Conservation (phyloP, 2,888 invertebrate genomes). For the Syritta pipiens region DNA sequence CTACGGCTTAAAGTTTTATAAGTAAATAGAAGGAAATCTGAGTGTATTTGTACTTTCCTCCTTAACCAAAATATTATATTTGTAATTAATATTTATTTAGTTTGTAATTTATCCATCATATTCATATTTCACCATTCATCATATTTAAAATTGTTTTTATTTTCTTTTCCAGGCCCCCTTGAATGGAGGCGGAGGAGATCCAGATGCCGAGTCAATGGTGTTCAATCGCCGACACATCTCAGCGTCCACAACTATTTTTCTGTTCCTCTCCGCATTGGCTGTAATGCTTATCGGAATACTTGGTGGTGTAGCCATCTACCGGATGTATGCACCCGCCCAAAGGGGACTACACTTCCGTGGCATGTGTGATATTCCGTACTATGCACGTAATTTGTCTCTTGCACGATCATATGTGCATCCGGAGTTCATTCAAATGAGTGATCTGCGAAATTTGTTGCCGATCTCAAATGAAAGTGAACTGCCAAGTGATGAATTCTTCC, state of each 20-base stretch:
- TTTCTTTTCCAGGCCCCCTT: slow-evolving; percentile 74
- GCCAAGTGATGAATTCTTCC: slow-evolving; percentile 81
- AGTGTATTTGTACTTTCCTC: too few relatives aligned
- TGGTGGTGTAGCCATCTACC: slow-evolving; percentile 88
- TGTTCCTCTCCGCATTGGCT: slow-evolving; percentile 85
- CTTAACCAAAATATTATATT: too few relatives aligned
- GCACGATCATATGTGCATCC: slow-evolving; percentile 75
- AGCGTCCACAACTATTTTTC: slow-evolving; percentile 83
- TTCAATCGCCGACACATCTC: slow-evolving; percentile 80
- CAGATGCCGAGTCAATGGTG: slow-evolving; percentile 79
- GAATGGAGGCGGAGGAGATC: slow-evolving; percentile 79
- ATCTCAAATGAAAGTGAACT: slow-evolving; percentile 67
- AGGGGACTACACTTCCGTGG: slow-evolving; percentile 79
- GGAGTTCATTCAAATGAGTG: slow-evolving; percentile 75
- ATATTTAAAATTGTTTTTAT: background rate
- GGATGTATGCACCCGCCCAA: slow-evolving; percentile 84
- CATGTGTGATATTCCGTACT: slow-evolving; percentile 78
- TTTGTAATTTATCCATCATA: background rate
- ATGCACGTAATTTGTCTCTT: slow-evolving; percentile 73
- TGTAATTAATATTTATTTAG: too few relatives aligned
- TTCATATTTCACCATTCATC: background rate
- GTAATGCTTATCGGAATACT: slow-evolving; percentile 86
- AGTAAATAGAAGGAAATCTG: too few relatives aligned
- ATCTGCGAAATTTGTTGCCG: slow-evolving; percentile 73
- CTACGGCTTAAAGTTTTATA: too few relatives aligned